These are phyloP conservation scores for Lithodes maja DNA, from an alignment of 2,888 invertebrate genomes.

Conservation along the genomic window DNA sequence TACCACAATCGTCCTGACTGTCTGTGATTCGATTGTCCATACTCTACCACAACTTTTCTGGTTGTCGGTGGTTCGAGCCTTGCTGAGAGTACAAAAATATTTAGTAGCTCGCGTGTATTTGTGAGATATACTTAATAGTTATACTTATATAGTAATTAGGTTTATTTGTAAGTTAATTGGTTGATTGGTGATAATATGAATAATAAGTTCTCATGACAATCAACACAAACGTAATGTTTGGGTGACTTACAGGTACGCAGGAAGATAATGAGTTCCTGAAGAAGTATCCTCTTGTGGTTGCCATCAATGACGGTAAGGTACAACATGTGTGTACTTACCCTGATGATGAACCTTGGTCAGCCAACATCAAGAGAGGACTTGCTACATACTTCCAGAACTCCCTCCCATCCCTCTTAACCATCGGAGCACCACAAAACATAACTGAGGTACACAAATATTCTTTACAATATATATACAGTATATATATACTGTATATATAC, in stretches of 20 bases:
- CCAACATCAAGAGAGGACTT: slow-evolving; percentile 78
- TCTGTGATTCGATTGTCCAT: too few species aligned
- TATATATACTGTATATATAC: too few species aligned
- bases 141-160: too few species aligned
- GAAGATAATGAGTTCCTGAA: slow-evolving; percentile 7
- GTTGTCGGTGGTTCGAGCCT: too few species aligned
- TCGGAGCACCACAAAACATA: slow-evolving; percentile 24
- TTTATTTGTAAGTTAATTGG: too few species aligned
- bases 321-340: slow-evolving; percentile 75
- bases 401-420: slow-evolving; percentile 43
- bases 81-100: not conserved
- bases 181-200: too few species aligned
- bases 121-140: too few species aligned
- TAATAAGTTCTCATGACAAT: too few species aligned
- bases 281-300: slow-evolving; percentile 72
- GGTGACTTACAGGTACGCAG: not conserved
- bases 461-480: too few species aligned
- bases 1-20: too few species aligned
- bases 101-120: not conserved
- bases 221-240: not conserved
- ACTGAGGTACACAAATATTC: slow-evolving; percentile 35
- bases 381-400: slow-evolving; percentile 77
- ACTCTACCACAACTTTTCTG: too few species aligned
- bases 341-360: slow-evolving; percentile 75
- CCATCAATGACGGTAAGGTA: slow-evolving; percentile 75